Evolutionary conservation across 2,113 vertebrate genomes (phyloP), one percentile per base, ranked within the genome.

Genomic region (Aegotheles bennettii): DNA sequence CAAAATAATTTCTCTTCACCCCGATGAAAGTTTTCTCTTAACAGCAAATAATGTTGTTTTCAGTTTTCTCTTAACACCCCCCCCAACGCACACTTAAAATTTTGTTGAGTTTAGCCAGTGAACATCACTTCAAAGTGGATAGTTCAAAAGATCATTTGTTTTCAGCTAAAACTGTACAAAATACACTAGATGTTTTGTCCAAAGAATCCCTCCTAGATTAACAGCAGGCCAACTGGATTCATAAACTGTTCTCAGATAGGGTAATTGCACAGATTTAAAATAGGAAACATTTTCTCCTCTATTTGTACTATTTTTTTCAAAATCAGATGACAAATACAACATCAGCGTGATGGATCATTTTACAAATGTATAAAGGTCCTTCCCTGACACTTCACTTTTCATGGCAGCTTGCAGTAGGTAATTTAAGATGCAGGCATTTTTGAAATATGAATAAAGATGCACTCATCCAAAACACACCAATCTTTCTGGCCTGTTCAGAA

Each of bases 121-220:
- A 81, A 70, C 21, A 63, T 90, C 20, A 36, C 84, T 82, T 87
- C 74, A 60, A 94, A 96, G 61, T 18, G 10, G 26, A 64, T 43
- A 93, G 80, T 90, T 87, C 56, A 59, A 92, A 92, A 90, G 84
- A 87, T 84, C 3, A 8, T 35, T 90, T 90, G 38, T 89, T 94
- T 86, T 94, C 74, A 93, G 68, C 69, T 84, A 65, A 84, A 88
- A 50, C 16, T 36, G 70, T 74, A 59, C 18, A 50, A 94, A 90
- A 90, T 29, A 95, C 35, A 31, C 42, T 57, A 73, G 18, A 7
- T 81, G 16, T 69, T 95, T 89, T 60, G 77, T 87, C 94, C 89
- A 94, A 90, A 75, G 28, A 84, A 92, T 92, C 40, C 56, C 69
- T 94, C 86, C 68, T 69, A 93, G 68, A 84, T 90, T 81, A 92